phyloP scores from a whole-genome alignment of 1,140 invertebrate species.

The Calephelis virginiensis region DNA sequence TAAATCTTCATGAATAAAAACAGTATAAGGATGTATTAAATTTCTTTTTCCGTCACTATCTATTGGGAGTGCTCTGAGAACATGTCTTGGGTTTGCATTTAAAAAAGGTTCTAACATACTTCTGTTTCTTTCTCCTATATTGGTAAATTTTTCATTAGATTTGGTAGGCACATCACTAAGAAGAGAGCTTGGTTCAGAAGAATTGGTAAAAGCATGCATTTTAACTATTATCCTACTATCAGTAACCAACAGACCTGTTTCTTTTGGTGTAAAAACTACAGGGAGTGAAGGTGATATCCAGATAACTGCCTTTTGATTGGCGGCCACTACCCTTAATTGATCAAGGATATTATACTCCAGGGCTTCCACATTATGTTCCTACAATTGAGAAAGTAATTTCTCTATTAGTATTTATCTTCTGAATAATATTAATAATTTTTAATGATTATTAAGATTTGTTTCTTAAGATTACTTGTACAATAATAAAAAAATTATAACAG shows the following conservation, averaged over 20 bases:
- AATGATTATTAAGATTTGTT: too few relatives aligned
- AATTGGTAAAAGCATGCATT: constrained; percentile 60
- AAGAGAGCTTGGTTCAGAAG: constrained; percentile 34
- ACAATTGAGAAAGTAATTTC: constrained; percentile 22
- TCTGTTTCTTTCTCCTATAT: constrained; percentile 59
- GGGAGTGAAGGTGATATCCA: constrained; percentile 78
- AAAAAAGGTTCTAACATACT: constrained; percentile 57
- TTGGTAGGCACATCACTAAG: constrained; percentile 36
- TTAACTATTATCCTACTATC: constrained; percentile 62
- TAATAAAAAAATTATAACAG: too few relatives aligned
- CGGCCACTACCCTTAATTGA: constrained; percentile 76
- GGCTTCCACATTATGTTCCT: constrained; percentile 78
- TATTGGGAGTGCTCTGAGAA: constrained; percentile 58
- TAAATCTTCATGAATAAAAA: constrained; percentile 67
- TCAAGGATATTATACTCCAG: constrained; percentile 78
- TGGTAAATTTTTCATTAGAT: constrained; percentile 46
- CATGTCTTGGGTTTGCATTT: constrained; percentile 48
- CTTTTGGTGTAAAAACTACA: constrained; percentile 65
- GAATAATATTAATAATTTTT: too few relatives aligned
- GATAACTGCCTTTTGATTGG: constrained; percentile 77
- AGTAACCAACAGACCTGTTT: constrained; percentile 63
- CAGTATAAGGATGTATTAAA: constrained; percentile 68
- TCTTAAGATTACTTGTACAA: too few relatives aligned
- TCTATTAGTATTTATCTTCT: too few relatives aligned
- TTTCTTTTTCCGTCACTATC: constrained; percentile 70